Evolutionary conservation across 30 jellyfish, hydroid and myxozoan species (phyloP), one percentile per base, ranked within the genome.

Genomic region (Euphysa ruthae): DNA sequence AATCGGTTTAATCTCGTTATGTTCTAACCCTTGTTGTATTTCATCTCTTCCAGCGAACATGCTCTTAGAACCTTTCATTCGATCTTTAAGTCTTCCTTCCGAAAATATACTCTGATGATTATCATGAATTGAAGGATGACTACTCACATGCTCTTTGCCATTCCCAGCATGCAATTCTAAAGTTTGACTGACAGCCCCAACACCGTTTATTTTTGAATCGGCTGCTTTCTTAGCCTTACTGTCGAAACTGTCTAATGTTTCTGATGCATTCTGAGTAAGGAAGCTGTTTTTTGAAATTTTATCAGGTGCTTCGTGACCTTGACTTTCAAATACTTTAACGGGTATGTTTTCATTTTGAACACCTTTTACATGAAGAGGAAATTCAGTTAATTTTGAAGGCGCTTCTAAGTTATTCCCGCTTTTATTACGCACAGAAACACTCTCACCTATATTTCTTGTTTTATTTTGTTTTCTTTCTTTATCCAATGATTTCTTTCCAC

Each of bases 71-170:
- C 19, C n/a, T 68, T 68, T 68, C 50, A 30, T 18, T 43, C 54
- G 27, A 68, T 68, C 80, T 6, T 21, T 68, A 2, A 68, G 75
- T 43, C 49, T 68, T 61, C 74, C 74, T 16, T 56, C 60, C 2
- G 77, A 24, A 16, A 68, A 68, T 19, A 68, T 14, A 54, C 50
- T 68, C 28, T 68, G 44, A 19, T 42, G 50, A 38, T 49, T 54
- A 19, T 16, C 49, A 19, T 52, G 74, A 18, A 10, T 21, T 6
- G 23, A 28, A 8, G 80, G 80, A 68, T 68, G 80, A 10, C 49
- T 27, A 26, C 80, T 68, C 8, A 68, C 80, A 68, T 68, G 80
- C 54, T 68, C 74, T 43, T 49, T 68, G 6, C 80, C 80, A 27
- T 68, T 68, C 16, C 80, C 80, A 16, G 43, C 15, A 43, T 68